Base-by-base conservation (phyloP, 2,888 invertebrate genomes). In the Hypomecis atomaria region DNA sequence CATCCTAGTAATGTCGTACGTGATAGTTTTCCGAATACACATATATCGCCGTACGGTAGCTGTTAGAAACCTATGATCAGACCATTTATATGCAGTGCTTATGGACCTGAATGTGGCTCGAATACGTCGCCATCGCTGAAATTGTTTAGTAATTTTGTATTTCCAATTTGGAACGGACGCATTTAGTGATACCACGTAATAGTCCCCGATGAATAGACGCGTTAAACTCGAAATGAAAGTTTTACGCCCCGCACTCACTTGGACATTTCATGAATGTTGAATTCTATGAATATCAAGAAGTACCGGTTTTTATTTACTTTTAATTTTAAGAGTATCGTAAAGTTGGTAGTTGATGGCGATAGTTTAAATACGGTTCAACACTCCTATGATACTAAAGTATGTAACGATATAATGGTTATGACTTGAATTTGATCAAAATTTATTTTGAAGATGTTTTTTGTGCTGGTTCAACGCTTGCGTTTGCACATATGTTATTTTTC, bases 21-120 rank as follows among this genome's bases (percentile, higher is more conserved):
- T 90, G 90, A 88, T 81, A 75, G 74, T 83, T 83, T 87, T 88
- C 77, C 75, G 67, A 72, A 84, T 79, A 68, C 23, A 23, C 23
- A 1, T 69, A 62, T 60, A 60, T 66, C 76, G 72, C 73, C 76
- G 75, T 79, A 89, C 91, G 79, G 91, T 90, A 91, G 91, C 90
- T 75, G 73, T 79, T 73, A 73, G 71, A 73, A 57, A 73, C 61
- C 71, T 71, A 73, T 86, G 84, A 86, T 85, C 75, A 75, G 71
- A 77, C 80, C 81, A 88, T 90, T 89, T 84, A 84, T 85, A 90
- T 90, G 84, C 88, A 72, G 78, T 74, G 75, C 74, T 67, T 77
- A 80, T 75, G 76, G 67, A 79, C 68, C 75, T 78, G 78, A 82
- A 81, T 88, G 84, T 83, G 84, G 79, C 79, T 86, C 81, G 87